A percentile compares a stretch with the other conserved stretches of the same genome.
phyloP scores from a whole-genome alignment of 2,888 invertebrate genomes.

The Tenthredo distinguenda region DNA sequence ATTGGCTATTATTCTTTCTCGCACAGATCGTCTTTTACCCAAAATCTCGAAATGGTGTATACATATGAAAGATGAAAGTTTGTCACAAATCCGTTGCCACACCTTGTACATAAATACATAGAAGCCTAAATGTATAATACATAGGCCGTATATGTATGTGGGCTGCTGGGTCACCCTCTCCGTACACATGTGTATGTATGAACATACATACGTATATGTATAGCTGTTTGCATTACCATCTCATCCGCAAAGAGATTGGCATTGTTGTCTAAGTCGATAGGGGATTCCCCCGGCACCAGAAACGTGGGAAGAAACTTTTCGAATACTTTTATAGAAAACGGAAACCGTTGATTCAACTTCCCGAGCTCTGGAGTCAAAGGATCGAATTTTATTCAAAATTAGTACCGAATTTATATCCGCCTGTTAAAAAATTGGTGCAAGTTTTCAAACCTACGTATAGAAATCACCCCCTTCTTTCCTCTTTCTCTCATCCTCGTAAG shows the following conservation, averaged over 20 bases:
- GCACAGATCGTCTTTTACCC: neutral
- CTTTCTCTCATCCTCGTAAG: neutral
- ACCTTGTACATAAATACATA: neutral
- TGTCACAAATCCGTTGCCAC: neutral
- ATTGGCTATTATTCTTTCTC: no score
- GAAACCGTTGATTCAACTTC: neutral
- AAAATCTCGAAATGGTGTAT: neutral
- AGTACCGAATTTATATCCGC: neutral
- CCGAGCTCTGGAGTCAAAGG: neutral
- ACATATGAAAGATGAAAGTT: neutral
- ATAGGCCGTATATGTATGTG: neutral
- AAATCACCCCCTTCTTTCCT: neutral
- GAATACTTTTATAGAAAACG: slow-evolving; percentile 6
- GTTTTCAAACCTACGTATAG: neutral
- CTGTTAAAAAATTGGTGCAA: slow-evolving; percentile 43
- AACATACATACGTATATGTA: slow-evolving; percentile 4
- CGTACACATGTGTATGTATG: neutral
- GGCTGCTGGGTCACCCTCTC: slow-evolving; percentile 8
- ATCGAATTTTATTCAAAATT: neutral
- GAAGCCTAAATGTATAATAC: slow-evolving; percentile 3
- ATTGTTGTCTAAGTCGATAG: slow-evolving; percentile 57
- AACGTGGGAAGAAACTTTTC: slow-evolving; percentile 27
- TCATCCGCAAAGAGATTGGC: slow-evolving; percentile 59
- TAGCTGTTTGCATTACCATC: slow-evolving; percentile 57
- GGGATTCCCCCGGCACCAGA: slow-evolving; percentile 49